Conservation (phyloP, 2,888 invertebrate species). For the Agrochola lota region DNA sequence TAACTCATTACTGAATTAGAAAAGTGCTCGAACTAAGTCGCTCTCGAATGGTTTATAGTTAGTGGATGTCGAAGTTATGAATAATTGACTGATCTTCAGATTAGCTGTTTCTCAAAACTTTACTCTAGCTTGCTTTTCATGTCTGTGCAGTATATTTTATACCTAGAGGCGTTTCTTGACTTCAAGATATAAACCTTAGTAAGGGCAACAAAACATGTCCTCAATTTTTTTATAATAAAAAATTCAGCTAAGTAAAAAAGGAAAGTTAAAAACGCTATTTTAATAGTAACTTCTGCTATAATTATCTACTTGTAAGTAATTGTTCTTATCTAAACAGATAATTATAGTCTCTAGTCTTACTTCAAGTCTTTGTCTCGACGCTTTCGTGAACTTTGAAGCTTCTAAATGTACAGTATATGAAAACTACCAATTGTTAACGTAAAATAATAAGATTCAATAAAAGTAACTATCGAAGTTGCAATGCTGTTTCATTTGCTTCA, state of each 20-base stretch:
- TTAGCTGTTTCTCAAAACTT: slow-evolving; percentile 73
- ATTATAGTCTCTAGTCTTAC: slow-evolving; percentile 48
- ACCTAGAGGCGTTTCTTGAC: slow-evolving; percentile 38
- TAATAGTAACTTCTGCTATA: slow-evolving; percentile 47
- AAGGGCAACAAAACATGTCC: slow-evolving; percentile 3
- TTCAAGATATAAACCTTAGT: slow-evolving; percentile 9
- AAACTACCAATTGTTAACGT: slow-evolving; percentile 73
- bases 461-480: slow-evolving; percentile 61
- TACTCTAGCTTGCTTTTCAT: slow-evolving; percentile 73
- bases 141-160: slow-evolving; percentile 59
- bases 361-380: slow-evolving; percentile 71
- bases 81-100: slow-evolving; percentile 82
- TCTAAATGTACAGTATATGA: slow-evolving; percentile 79
- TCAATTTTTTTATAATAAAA: slow-evolving; percentile 17
- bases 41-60: slow-evolving; percentile 36
- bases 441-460: slow-evolving; percentile 59
- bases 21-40: slow-evolving; percentile 11
- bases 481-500: slow-evolving; percentile 48
- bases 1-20: slow-evolving; percentile 9
- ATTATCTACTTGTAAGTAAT: slow-evolving; percentile 36
- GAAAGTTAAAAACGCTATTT: slow-evolving; percentile 54
- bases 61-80: slow-evolving; percentile 50
- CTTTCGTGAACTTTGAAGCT: slow-evolving; percentile 78
- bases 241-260: slow-evolving; percentile 8
- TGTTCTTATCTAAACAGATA: slow-evolving; percentile 37